Conservation (phyloP, 2,797 vertebrate genomes). For the Chaetodon trifasciatus region DNA sequence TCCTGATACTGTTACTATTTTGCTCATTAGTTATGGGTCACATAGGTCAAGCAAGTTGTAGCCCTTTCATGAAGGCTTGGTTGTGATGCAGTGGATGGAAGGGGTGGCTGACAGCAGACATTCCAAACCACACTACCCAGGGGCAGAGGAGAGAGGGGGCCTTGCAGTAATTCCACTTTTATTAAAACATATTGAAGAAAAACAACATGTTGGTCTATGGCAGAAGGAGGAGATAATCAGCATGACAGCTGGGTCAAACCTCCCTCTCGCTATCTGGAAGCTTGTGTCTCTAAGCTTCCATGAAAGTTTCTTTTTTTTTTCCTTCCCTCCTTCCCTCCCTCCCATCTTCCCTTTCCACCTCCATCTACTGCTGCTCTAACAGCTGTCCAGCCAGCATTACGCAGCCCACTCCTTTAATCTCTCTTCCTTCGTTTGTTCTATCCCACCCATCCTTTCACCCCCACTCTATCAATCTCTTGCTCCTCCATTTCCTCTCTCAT, state of each 20-base stretch:
- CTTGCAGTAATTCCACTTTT: constrained; percentile 86
- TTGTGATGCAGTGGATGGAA: constrained; percentile 31
- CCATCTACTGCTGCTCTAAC: constrained; percentile 41
- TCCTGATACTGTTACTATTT: constrained; percentile 47
- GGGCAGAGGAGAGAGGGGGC: constrained; percentile 60
- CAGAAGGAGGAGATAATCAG: constrained; percentile 69
- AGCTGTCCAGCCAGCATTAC: constrained; percentile 52
- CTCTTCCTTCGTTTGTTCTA: constrained; percentile 46
- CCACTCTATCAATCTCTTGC: constrained; percentile 48
- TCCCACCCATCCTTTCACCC: constrained; percentile 43
- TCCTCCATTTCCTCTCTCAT: constrained; percentile 56
- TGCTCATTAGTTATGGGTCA: constrained; percentile 37
- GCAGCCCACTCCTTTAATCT: constrained; percentile 66
- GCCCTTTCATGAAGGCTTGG: constrained; percentile 39
- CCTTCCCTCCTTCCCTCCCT: constrained; percentile 6
- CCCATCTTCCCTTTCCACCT: constrained; percentile 27
- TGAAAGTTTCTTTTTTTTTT: constrained; percentile 37
- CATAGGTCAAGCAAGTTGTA: constrained; percentile 42
- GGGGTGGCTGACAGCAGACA: constrained; percentile 75
- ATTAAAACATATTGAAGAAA: constrained; percentile 86
- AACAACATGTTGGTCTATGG: constrained; percentile 70
- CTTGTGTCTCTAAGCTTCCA: constrained; percentile 53
- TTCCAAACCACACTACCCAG: constrained; percentile 74
- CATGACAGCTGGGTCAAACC: constrained; percentile 61
- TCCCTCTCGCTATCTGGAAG: constrained; percentile 39